Evolutionary conservation across 2,113 vertebrate species (phyloP).

Genomic region (Zosterops pallidus): DNA sequence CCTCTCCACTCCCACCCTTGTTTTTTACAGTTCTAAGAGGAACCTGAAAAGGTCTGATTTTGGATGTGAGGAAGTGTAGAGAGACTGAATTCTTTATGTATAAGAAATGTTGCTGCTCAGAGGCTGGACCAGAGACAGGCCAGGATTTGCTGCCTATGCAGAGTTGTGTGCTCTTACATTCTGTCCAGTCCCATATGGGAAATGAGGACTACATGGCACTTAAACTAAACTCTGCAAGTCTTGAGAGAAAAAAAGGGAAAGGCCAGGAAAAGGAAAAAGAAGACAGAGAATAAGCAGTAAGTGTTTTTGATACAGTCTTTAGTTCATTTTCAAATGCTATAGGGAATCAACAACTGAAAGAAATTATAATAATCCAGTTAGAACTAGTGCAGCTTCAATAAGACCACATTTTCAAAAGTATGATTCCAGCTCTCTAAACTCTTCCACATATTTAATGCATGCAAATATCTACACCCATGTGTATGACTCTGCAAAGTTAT

Average conservation of each 20-base stretch:
- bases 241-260: neutral
- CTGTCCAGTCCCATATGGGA: neutral
- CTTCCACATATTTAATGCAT: constrained; percentile 9
- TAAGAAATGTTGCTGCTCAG: neutral
- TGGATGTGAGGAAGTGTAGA: neutral
- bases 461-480: neutral
- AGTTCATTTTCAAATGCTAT: neutral
- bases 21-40: neutral
- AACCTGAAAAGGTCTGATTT: neutral
- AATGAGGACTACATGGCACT: neutral
- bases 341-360: constrained; percentile 1
- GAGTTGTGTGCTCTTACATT: neutral
- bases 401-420: constrained; percentile 12
- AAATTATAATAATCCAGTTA: constrained; percentile 5
- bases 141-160: neutral
- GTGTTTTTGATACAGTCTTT: neutral
- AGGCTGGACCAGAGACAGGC: neutral
- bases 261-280: neutral
- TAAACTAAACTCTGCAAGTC: neutral
- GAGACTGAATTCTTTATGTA: neutral
- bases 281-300: neutral
- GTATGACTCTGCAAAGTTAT: neutral
- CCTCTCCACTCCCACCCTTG: neutral
- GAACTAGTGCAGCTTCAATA: constrained; percentile 3
- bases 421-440: constrained; percentile 9